Conservation (phyloP, 2,888 invertebrate species). For the Ectemnius lituratus region DNA sequence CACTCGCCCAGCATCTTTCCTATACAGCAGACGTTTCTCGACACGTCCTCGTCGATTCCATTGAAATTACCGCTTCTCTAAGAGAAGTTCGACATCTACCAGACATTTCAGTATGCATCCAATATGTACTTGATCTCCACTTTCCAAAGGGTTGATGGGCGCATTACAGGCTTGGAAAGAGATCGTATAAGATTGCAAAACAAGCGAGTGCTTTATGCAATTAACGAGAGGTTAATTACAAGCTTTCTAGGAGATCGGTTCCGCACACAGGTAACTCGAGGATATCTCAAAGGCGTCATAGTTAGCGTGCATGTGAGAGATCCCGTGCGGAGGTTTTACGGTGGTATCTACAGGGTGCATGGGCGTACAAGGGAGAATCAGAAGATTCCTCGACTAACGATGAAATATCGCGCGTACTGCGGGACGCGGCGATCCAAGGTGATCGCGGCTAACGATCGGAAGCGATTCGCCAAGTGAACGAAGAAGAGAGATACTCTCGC, state of each 20-base stretch:
- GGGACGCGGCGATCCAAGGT: conserved; percentile 15
- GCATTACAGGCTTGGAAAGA: too few relatives aligned
- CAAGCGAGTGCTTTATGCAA: not conserved
- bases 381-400: conserved; percentile 45
- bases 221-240: conserved; percentile 1
- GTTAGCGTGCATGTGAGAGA: too few relatives aligned
- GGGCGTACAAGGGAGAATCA: conserved; percentile 17
- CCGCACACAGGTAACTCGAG: not conserved
- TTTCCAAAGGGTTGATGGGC: too few relatives aligned
- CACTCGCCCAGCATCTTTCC: not conserved
- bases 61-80: not conserved
- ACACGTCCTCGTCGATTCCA: not conserved
- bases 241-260: not conserved
- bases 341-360: not conserved
- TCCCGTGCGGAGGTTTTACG: too few relatives aligned
- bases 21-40: not conserved
- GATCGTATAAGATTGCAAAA: not conserved
- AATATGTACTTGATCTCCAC: too few relatives aligned
- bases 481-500: conserved; percentile 60
- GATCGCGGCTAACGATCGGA: conserved; percentile 39
- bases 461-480: conserved; percentile 31
- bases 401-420: conserved; percentile 45
- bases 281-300: not conserved
- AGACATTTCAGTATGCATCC: not conserved
- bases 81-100: not conserved